phyloP scores from a whole-genome alignment of 2,888 invertebrate genomes.

The Diloba caeruleocephala region DNA sequence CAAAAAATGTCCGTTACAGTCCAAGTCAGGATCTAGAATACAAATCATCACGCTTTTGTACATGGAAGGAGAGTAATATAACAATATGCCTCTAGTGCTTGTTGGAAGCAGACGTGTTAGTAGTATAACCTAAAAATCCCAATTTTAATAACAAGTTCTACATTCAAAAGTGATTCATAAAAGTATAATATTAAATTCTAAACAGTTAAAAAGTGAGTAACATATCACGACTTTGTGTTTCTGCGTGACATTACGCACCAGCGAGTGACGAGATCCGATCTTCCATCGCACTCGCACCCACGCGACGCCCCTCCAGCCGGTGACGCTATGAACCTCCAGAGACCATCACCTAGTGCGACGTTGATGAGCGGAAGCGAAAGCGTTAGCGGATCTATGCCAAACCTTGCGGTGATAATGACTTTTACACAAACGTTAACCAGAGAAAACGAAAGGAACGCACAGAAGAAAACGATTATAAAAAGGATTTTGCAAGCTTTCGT shows the following conservation, averaged over 20 bases:
- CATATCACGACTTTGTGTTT: too few relatives aligned
- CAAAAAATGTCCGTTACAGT: too few relatives aligned
- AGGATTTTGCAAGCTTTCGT: conserved; percentile 28
- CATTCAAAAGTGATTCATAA: background rate
- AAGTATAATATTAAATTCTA: background rate
- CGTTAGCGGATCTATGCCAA: conserved; percentile 3
- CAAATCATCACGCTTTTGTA: too few relatives aligned
- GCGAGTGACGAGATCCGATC: too few relatives aligned
- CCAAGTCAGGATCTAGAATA: too few relatives aligned
- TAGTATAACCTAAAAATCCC: background rate
- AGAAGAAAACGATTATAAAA: conserved; percentile 26
- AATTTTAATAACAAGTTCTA: background rate
- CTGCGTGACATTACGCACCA: too few relatives aligned
- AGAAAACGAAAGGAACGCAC: conserved; percentile 5
- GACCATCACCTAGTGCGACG: background rate
- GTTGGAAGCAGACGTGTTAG: conserved; percentile 2
- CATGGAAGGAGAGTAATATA: too few relatives aligned
- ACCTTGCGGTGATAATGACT: conserved; percentile 10
- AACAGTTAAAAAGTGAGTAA: too few relatives aligned
- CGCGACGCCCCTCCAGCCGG: too few relatives aligned
- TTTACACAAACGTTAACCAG: conserved; percentile 1
- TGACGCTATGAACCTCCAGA: background rate
- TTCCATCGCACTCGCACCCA: too few relatives aligned
- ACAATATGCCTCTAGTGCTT: background rate
- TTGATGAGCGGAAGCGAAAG: background rate